Percentiles rank a stretch among this genome's conserved stretches.
phyloP scores from a whole-genome alignment of 2,113 vertebrate genomes.

The Nipponia nippon region DNA sequence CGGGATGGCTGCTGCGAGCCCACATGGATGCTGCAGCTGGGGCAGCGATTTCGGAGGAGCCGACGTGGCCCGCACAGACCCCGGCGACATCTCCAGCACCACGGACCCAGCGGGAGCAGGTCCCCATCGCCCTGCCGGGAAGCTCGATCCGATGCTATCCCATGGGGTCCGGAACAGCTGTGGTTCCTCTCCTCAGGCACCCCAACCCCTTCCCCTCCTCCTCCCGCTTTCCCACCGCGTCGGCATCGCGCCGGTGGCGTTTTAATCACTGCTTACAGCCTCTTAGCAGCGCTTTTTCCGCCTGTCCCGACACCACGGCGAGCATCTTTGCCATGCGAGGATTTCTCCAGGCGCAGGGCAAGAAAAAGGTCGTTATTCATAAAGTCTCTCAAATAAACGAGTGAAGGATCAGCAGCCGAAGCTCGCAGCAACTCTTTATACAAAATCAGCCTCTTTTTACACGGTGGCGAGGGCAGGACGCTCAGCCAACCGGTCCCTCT shows the following conservation, averaged over 20 bases:
- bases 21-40: fast-evolving
- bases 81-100: not conserved
- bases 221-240: fast-evolving
- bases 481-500: fast-evolving
- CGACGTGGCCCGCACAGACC: fast-evolving
- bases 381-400: not conserved
- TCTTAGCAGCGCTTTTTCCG: not conserved
- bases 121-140: fast-evolving
- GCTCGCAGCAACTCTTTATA: not conserved
- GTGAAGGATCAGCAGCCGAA: not conserved
- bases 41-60: fast-evolving
- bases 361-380: not conserved
- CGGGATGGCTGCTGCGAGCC: fast-evolving
- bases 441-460: not conserved
- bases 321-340: fast-evolving
- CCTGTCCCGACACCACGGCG: fast-evolving
- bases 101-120: not conserved
- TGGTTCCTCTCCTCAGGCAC: fast-evolving
- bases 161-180: fast-evolving
- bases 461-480: fast-evolving
- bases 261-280: not conserved
- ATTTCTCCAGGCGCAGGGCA: fast-evolving
- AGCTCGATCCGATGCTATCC: fast-evolving
- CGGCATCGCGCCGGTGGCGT: fast-evolving
- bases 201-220: fast-evolving